Conservation (phyloP, 2,797 vertebrate genomes). For the Artibeus lituratus region DNA sequence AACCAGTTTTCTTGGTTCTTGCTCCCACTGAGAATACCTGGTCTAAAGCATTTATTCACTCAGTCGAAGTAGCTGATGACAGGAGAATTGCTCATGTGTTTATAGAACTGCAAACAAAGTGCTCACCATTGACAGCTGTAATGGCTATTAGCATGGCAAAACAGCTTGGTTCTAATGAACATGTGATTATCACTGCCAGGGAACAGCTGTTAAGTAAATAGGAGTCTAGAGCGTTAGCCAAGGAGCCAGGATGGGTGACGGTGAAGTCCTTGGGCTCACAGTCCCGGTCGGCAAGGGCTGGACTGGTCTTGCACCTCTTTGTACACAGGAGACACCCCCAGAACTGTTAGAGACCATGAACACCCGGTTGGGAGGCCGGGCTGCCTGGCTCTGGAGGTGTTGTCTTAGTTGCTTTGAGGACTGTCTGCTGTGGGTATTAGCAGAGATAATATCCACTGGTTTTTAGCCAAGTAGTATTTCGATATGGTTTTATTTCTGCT, state of each 20-base stretch:
- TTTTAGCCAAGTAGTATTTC: background rate
- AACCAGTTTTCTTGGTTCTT: background rate
- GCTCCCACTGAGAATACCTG: background rate
- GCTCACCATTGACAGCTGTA: conserved; percentile 23
- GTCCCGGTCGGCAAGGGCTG: background rate
- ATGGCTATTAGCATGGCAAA: conserved; percentile 24
- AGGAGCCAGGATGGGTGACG: conserved; percentile 13
- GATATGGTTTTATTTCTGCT: background rate
- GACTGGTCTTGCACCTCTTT: fast-evolving
- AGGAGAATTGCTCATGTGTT: conserved; percentile 22
- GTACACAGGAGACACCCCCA: background rate
- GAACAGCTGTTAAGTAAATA: conserved; percentile 39
- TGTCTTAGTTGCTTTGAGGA: background rate
- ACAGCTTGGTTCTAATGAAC: conserved; percentile 49
- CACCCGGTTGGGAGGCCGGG: background rate
- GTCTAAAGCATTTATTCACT: conserved; percentile 24
- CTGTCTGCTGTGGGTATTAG: background rate
- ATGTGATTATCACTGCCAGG: conserved; percentile 47
- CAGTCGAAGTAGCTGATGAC: conserved; percentile 33
- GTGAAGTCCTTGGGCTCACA: background rate
- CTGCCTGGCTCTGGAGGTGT: background rate
- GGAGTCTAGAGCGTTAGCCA: background rate
- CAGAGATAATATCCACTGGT: background rate
- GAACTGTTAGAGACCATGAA: background rate
- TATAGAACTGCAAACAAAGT: conserved; percentile 58